These are phyloP conservation scores for Eira barbara DNA, from an alignment of 2,113 vertebrate species.

Conservation along the genomic window DNA sequence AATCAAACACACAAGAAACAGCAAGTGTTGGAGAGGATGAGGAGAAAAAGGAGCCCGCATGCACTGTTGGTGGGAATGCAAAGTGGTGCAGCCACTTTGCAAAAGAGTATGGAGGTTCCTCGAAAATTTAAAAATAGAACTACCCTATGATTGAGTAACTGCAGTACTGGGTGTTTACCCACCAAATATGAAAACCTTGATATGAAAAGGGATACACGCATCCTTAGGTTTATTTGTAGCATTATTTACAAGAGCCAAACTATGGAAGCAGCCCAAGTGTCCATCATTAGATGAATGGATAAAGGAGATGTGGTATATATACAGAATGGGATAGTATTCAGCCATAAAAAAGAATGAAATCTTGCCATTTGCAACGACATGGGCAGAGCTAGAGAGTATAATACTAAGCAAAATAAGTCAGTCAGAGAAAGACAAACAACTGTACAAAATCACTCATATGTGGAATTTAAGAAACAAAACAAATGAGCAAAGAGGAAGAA, in stretches of 20 bases:
- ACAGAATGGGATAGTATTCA: background rate
- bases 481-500: background rate
- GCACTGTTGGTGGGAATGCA: background rate
- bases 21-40: background rate
- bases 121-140: background rate
- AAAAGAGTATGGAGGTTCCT: background rate
- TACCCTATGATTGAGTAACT: background rate
- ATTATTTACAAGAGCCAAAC: background rate
- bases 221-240: background rate
- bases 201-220: background rate
- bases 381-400: background rate
- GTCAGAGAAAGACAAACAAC: background rate
- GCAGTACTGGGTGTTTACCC: background rate
- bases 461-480: background rate
- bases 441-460: background rate
- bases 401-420: background rate
- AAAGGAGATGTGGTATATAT: background rate
- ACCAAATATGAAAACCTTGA: background rate
- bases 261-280: background rate
- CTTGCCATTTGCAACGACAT: background rate
- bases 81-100: background rate
- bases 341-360: background rate
- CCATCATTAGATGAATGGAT: background rate
- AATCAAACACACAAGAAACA: background rate
- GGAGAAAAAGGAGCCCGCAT: background rate